Percentiles rank a stretch among this genome's conserved stretches.
These are phyloP conservation scores for Toxotes jaculatrix DNA, from an alignment of 2,113 vertebrate species.

Conservation along the genomic window DNA sequence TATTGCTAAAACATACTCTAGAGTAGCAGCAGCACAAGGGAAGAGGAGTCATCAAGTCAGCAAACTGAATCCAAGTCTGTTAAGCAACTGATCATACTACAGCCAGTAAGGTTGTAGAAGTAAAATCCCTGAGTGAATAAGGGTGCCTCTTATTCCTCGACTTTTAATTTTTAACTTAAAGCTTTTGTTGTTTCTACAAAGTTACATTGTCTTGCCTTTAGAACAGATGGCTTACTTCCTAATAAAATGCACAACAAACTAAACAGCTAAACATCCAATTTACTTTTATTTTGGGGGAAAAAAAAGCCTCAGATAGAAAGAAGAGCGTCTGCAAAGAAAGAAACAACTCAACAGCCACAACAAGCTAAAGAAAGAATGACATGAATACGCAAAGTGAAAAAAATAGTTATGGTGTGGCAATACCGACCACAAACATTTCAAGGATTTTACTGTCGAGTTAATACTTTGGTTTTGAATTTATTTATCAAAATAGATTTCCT, in stretches of 20 bases:
- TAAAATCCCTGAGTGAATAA: background rate
- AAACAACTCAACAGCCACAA: too few species aligned
- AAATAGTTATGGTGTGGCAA: too few species aligned
- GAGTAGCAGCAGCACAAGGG: too few species aligned
- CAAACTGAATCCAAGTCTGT: too few species aligned
- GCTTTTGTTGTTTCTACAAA: too few species aligned
- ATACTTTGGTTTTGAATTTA: background rate
- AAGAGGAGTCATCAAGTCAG: too few species aligned
- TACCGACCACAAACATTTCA: background rate
- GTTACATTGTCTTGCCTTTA: too few species aligned
- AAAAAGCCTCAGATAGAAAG: background rate
- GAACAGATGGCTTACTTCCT: too few species aligned
- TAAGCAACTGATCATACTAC: background rate
- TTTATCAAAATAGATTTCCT: background rate
- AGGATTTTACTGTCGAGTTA: background rate
- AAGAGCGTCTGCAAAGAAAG: background rate
- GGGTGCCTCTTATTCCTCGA: background rate
- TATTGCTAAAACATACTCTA: too few species aligned
- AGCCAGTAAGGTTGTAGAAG: background rate
- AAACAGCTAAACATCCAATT: background rate
- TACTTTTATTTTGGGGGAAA: background rate
- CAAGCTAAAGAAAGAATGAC: background rate
- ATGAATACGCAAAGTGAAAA: too few species aligned
- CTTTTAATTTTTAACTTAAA: too few species aligned
- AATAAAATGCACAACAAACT: background rate